A percentile compares a stretch with the other conserved stretches of the same genome.
These are phyloP conservation scores for Emydura subglobosa DNA, from an alignment of 2,113 vertebrate genomes.

Conservation along the genomic window DNA sequence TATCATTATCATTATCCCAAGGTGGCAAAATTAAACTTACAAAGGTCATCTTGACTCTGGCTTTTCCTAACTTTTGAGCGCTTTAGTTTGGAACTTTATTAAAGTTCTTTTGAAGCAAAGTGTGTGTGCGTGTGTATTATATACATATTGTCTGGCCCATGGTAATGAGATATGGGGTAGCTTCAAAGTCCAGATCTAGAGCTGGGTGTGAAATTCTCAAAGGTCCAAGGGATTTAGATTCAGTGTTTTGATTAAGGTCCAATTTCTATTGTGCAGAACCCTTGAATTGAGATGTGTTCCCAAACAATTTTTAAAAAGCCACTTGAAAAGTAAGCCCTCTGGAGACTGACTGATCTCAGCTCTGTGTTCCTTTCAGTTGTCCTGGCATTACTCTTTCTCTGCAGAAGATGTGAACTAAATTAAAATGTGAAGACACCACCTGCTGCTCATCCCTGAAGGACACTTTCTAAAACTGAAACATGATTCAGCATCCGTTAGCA, in stretches of 20 bases:
- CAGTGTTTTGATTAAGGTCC: neutral
- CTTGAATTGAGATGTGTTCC: neutral
- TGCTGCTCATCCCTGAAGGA: neutral
- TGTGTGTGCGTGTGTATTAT: neutral
- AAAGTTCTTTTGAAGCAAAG: neutral
- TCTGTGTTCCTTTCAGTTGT: neutral
- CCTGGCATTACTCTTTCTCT: neutral
- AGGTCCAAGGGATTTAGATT: neutral
- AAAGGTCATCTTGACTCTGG: neutral
- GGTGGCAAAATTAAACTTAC: neutral
- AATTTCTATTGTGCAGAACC: neutral
- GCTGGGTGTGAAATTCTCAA: neutral
- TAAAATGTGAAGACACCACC: neutral
- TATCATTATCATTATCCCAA: neutral
- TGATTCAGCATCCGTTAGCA: constrained; percentile 2
- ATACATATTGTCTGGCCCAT: neutral
- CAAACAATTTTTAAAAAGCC: neutral
- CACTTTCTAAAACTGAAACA: constrained; percentile 13
- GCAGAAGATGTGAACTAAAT: neutral
- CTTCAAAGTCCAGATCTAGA: neutral
- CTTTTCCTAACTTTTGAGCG: neutral
- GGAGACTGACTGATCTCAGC: neutral
- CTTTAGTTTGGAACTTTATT: neutral
- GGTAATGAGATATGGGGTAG: neutral
- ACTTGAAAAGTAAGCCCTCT: neutral